Percentiles rank a stretch among this genome's conserved stretches.
phyloP scores from a whole-genome alignment of 2,888 invertebrate species.

The Leptopilina syphax region DNA sequence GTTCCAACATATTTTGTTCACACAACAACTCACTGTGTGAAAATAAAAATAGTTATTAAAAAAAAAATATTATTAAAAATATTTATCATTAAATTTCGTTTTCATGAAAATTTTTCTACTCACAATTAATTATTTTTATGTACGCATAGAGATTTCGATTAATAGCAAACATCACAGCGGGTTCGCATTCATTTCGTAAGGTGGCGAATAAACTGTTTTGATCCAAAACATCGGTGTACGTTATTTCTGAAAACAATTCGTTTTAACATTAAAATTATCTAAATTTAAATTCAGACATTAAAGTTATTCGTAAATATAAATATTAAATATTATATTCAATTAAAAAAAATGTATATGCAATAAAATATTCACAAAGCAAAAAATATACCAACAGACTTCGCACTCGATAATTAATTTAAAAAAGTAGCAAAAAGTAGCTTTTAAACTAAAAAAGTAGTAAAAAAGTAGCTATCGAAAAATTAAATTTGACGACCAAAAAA shows the following conservation, averaged over 20 bases:
- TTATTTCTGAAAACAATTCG: slow-evolving; percentile 76
- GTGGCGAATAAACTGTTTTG: slow-evolving; percentile 79
- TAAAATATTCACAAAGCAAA: too few species aligned
- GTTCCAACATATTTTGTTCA: slow-evolving; percentile 86
- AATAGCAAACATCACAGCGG: slow-evolving; percentile 84
- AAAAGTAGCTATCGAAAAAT: too few species aligned
- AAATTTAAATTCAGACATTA: too few species aligned
- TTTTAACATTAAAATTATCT: not conserved
- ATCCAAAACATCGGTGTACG: slow-evolving; percentile 80
- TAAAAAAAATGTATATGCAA: too few species aligned
- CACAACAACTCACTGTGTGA: slow-evolving; percentile 86
- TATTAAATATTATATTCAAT: too few species aligned
- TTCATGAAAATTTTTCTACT: slow-evolving; percentile 73
- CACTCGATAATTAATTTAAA: too few species aligned
- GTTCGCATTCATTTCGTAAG: slow-evolving; percentile 79
- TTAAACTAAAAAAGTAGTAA: too few species aligned
- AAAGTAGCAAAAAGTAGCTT: too few species aligned
- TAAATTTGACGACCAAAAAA: too few species aligned
- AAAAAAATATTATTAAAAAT: not conserved
- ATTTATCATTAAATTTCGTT: not conserved
- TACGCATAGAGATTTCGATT: slow-evolving; percentile 86
- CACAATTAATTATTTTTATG: slow-evolving; percentile 86
- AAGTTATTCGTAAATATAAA: too few species aligned
- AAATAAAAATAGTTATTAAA: slow-evolving; percentile 41
- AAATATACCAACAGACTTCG: too few species aligned